Percentiles rank a stretch among this genome's conserved stretches.
These are phyloP conservation scores for Cybosia mesomella DNA, from an alignment of 2,888 invertebrate genomes.

Conservation along the genomic window DNA sequence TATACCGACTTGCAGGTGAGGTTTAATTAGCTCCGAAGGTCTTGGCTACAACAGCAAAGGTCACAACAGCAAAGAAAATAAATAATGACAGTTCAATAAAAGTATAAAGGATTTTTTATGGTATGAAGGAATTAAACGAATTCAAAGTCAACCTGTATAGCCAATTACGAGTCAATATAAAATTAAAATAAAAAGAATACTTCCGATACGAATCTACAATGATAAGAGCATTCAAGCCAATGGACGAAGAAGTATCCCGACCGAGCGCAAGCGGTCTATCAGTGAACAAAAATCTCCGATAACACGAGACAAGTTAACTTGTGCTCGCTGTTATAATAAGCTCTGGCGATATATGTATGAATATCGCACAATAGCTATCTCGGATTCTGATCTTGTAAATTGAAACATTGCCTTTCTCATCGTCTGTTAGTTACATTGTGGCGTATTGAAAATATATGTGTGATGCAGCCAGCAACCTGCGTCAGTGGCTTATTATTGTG, in stretches of 20 bases:
- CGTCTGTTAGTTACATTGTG: constrained; percentile 62
- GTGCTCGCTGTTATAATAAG: constrained; percentile 79
- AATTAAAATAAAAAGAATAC: constrained; percentile 61
- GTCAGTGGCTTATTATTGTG: neutral
- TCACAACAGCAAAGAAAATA: neutral
- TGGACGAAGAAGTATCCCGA: constrained; percentile 42
- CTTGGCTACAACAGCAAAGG: neutral
- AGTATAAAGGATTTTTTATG: neutral
- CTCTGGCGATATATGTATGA: constrained; percentile 74
- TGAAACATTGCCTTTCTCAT: constrained; percentile 80
- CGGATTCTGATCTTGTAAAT: constrained; percentile 79
- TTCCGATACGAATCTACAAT: constrained; percentile 67
- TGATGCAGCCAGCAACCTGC: constrained; percentile 20
- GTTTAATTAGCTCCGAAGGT: neutral
- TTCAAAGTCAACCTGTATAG: neutral
- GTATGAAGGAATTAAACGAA: neutral
- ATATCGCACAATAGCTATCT: constrained; percentile 79
- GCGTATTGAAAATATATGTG: constrained; percentile 38
- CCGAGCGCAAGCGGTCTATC: constrained; percentile 72
- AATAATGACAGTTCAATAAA: too few relatives aligned
- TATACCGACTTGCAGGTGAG: neutral
- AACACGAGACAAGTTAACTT: constrained; percentile 84
- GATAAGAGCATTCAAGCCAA: constrained; percentile 61
- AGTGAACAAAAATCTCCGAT: constrained; percentile 81
- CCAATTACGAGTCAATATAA: constrained; percentile 62